A percentile compares a stretch with the other conserved stretches of the same genome.
phyloP scores from a whole-genome alignment of 2,113 vertebrate genomes.

The Elephas maximus region DNA sequence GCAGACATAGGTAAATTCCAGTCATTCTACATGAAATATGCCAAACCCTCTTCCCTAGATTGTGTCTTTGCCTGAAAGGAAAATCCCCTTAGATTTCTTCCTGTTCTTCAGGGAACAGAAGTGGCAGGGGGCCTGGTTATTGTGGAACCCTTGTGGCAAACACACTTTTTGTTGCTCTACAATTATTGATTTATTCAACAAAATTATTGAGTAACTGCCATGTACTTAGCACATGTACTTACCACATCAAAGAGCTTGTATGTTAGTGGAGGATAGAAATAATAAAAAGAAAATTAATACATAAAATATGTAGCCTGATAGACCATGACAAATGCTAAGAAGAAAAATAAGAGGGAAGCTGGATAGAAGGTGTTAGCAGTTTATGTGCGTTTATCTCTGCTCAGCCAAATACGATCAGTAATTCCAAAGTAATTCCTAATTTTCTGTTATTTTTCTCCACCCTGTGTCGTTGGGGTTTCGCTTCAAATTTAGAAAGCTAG shows the following conservation, averaged over 20 bases:
- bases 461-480: not conserved
- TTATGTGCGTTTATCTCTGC: not conserved
- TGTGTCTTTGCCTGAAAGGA: not conserved
- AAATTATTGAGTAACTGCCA: not conserved
- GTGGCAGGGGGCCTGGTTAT: not conserved
- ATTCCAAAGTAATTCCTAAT: not conserved
- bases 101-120: not conserved
- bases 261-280: not conserved
- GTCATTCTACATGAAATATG: not conserved
- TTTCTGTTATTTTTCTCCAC: not conserved
- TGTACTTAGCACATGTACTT: not conserved
- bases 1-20: not conserved
- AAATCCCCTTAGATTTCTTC: not conserved
- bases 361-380: not conserved
- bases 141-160: not conserved
- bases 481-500: not conserved
- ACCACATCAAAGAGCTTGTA: not conserved
- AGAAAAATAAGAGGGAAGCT: not conserved
- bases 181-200: not conserved
- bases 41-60: not conserved
- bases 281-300: not conserved
- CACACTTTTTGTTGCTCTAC: not conserved
- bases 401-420: not conserved
- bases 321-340: not conserved
- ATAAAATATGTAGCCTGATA: not conserved